Base-by-base conservation (phyloP, 2,888 invertebrate genomes). In the Aspidapion aeneum region DNA sequence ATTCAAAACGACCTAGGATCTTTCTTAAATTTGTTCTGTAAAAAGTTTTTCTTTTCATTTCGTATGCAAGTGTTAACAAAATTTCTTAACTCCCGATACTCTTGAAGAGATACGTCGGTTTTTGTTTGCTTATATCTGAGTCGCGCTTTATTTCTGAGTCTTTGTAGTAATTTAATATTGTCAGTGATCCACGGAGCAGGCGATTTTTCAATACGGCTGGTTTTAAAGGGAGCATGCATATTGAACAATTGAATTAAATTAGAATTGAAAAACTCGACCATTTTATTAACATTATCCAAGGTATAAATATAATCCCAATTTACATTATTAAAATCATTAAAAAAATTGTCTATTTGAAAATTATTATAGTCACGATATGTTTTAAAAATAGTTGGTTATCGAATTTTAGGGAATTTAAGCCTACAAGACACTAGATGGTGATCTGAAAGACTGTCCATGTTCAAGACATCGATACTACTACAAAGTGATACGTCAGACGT, bases 151-250 rank as follows among this genome's bases (percentile, higher is more conserved):
- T n/a, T n/a, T n/a, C n/a, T n/a, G n/a, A n/a, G n/a, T n/a, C n/a
- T n/a, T n/a, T n/a, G n/a, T n/a, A n/a, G n/a, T n/a, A n/a, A n/a
- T n/a, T n/a, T n/a, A n/a, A n/a, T n/a, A n/a, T n/a, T n/a, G n/a
- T n/a, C n/a, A n/a, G n/a, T n/a, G n/a, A n/a, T n/a, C n/a, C n/a
- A n/a, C n/a, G n/a, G 60, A 17, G 64, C 62, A 18, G 17, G 49
- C 5, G 57, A 22, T 60, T 66, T 64, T 18, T 55, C 62, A 48
- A 63, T 63, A 49, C 58, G 55, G 48, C 12, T n/a, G 22, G 59
- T 59, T 60, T 21, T 48, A 20, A 49, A 55, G 12, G 63, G 59
- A 18, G 63, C 63, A 21, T 63, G 59, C 21, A 19, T 55, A 21
- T 63, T 50, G 49, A 63, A 63, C 19, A 63, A 18, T 48, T 17